These are phyloP conservation scores for Athene noctua DNA, from an alignment of 2,113 vertebrate species.

Conservation along the genomic window DNA sequence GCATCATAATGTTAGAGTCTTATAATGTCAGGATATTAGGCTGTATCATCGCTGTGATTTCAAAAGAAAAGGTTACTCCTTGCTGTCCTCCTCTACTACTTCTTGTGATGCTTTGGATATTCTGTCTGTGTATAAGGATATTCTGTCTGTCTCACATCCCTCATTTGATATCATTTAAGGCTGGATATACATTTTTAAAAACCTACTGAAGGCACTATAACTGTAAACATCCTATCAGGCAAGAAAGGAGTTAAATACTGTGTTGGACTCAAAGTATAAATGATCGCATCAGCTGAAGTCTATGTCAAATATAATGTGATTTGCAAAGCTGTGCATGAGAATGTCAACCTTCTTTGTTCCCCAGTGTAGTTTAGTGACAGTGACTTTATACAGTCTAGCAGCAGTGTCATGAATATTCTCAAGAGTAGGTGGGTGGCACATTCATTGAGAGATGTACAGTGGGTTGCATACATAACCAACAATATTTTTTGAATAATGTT, in stretches of 20 bases:
- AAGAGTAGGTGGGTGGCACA: not conserved
- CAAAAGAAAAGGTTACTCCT: not conserved
- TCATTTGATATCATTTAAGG: not conserved
- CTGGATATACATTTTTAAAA: not conserved
- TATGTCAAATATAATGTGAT: not conserved
- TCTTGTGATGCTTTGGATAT: not conserved
- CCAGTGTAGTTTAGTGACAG: not conserved
- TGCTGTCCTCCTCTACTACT: not conserved
- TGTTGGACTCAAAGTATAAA: not conserved
- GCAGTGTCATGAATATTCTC: not conserved
- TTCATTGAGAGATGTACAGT: slow-evolving; percentile 4
- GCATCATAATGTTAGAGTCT: not conserved
- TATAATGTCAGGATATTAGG: not conserved
- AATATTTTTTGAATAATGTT: slow-evolving; percentile 8
- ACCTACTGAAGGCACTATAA: not conserved
- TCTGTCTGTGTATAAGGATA: not conserved
- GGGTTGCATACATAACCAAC: not conserved
- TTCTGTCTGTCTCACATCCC: not conserved
- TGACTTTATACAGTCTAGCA: slow-evolving; percentile 33
- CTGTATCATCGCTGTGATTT: not conserved
- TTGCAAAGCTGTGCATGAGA: not conserved
- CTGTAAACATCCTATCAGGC: not conserved
- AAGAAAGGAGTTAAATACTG: not conserved
- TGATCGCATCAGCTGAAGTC: not conserved
- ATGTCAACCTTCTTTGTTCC: slow-evolving; percentile 21